These are phyloP conservation scores for Genyomyrus donnyi DNA, from an alignment of 2,113 vertebrate genomes.

Conservation along the genomic window DNA sequence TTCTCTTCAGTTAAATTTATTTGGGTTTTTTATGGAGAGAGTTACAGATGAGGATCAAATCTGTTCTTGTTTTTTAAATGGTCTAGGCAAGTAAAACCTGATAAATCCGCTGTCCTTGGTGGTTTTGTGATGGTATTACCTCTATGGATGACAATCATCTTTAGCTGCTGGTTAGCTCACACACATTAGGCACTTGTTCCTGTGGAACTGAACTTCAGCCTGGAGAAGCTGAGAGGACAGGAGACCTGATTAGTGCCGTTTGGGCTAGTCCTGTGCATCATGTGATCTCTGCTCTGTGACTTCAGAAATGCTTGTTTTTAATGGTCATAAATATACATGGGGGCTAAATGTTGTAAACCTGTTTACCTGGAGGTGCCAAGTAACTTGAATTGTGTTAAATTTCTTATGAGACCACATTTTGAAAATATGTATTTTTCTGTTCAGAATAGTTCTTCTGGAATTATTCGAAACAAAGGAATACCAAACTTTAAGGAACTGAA, in stretches of 20 bases:
- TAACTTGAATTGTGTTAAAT: neutral
- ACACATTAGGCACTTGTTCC: neutral
- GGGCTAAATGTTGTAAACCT: neutral
- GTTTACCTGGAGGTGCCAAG: neutral
- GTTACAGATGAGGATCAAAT: neutral
- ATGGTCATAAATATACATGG: neutral
- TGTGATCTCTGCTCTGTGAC: neutral
- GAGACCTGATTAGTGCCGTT: neutral
- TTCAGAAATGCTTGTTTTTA: neutral
- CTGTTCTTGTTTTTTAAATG: neutral
- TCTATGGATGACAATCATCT: neutral
- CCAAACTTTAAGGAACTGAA: neutral
- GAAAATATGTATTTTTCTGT: neutral
- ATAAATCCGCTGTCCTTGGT: neutral
- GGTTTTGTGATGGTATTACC: neutral
- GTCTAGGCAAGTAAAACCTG: neutral
- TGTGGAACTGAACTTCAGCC: neutral
- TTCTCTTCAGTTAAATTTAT: neutral
- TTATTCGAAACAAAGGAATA: neutral
- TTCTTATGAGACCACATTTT: neutral
- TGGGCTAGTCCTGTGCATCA: neutral
- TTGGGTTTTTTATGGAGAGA: too few species aligned
- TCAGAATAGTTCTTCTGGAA: neutral
- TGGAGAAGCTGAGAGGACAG: neutral
- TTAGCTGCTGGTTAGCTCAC: neutral